Percentiles rank a stretch among this genome's conserved stretches.
Conservation (phyloP, 64 coral and sea anemone genomes). For the Porites lutea region DNA sequence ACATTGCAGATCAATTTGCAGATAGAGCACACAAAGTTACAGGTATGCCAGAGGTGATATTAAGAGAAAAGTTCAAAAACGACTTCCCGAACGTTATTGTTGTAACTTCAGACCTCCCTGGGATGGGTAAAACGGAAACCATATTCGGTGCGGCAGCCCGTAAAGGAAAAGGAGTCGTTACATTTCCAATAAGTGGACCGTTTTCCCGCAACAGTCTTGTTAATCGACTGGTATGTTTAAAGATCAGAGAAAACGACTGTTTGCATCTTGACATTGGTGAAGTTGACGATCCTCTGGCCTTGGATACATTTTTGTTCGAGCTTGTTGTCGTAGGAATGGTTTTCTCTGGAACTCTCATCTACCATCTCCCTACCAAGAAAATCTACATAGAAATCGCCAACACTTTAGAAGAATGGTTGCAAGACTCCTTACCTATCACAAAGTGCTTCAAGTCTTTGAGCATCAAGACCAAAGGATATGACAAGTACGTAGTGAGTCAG, state of each 20-base stretch:
- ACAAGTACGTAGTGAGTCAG: slow-evolving; percentile 42
- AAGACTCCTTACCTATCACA: slow-evolving; percentile 67
- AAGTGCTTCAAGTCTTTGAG: slow-evolving; percentile 76
- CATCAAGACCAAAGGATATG: slow-evolving; percentile 49
- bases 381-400: slow-evolving; percentile 85
- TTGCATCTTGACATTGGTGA: slow-evolving; percentile 86
- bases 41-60: slow-evolving; percentile 75
- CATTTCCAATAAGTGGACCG: slow-evolving; percentile 89
- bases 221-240: slow-evolving; percentile 43
- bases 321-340: slow-evolving; percentile 68
- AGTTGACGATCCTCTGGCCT: slow-evolving; percentile 63
- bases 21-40: slow-evolving; percentile 66
- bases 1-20: slow-evolving; percentile 90
- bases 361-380: slow-evolving; percentile 53
- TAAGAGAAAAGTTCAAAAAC: slow-evolving; percentile 51
- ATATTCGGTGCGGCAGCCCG: slow-evolving; percentile 71
- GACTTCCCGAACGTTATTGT: slow-evolving; percentile 66
- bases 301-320: slow-evolving; percentile 78
- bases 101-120: slow-evolving; percentile 82
- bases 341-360: slow-evolving; percentile 55
- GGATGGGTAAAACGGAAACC: slow-evolving; percentile 84
- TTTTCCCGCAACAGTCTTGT: slow-evolving; percentile 67
- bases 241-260: slow-evolving; percentile 37
- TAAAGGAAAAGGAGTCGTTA: slow-evolving; percentile 39
- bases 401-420: slow-evolving; percentile 55